These are phyloP conservation scores for Porites cylindrica DNA, from an alignment of 92 coral and sea anemone genomes.

Conservation along the genomic window DNA sequence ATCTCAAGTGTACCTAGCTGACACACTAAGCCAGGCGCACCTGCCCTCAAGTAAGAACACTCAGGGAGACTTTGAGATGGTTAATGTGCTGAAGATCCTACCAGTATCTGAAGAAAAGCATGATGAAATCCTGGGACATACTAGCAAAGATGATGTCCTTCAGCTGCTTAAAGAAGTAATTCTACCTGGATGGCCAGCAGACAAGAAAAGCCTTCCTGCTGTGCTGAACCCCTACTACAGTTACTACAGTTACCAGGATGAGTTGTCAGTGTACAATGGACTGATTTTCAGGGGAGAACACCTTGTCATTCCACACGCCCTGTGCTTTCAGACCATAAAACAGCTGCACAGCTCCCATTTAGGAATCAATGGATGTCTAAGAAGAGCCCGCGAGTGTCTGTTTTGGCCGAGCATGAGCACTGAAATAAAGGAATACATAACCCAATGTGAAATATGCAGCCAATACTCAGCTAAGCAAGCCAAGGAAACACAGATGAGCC, in stretches of 20 bases:
- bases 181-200: conserved; percentile 62
- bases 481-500: neutral
- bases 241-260: conserved; percentile 63
- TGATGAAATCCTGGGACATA: conserved; percentile 43
- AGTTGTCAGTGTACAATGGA: conserved; percentile 52
- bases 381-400: neutral
- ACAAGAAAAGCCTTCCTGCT: conserved; percentile 13
- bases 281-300: conserved; percentile 32
- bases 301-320: neutral
- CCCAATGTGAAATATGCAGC: neutral
- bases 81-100: too few species aligned
- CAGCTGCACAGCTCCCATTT: neutral
- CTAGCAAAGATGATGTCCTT: conserved; percentile 45
- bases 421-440: neutral
- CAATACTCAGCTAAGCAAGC: neutral
- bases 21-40: neutral
- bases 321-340: neutral
- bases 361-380: neutral
- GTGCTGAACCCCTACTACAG: conserved; percentile 56
- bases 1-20: conserved; percentile 7
- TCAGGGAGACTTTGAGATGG: neutral
- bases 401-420: neutral
- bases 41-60: neutral
- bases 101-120: too few species aligned
- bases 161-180: conserved; percentile 52